These are phyloP conservation scores for Pogonognathellus flavescens DNA, from an alignment of 1,140 invertebrate species.

Conservation along the genomic window DNA sequence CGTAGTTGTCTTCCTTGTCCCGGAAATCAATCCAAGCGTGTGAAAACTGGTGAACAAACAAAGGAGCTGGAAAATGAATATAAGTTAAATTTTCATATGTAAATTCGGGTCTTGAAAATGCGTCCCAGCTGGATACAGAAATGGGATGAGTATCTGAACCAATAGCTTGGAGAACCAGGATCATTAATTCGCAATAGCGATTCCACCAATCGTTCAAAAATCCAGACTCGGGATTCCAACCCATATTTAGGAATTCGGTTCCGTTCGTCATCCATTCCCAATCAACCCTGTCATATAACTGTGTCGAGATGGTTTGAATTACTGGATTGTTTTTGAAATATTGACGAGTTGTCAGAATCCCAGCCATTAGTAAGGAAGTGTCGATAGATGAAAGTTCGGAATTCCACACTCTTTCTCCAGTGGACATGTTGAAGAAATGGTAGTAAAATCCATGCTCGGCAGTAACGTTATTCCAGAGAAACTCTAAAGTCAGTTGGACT, in stretches of 20 bases:
- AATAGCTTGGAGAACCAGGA: slow-evolving; percentile 61
- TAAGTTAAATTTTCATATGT: slow-evolving; percentile 59
- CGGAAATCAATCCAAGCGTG: slow-evolving; percentile 62
- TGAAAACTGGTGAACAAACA: slow-evolving; percentile 64
- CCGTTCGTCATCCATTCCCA: slow-evolving; percentile 64
- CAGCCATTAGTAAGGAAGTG: slow-evolving; percentile 63
- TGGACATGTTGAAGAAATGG: slow-evolving; percentile 64
- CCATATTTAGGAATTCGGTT: slow-evolving; percentile 60
- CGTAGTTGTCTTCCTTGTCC: slow-evolving; percentile 48
- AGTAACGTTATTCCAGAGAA: slow-evolving; percentile 43
- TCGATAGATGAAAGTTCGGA: slow-evolving; percentile 66
- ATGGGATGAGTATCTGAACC: slow-evolving; percentile 62
- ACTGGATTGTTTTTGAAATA: slow-evolving; percentile 60
- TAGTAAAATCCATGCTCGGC: slow-evolving; percentile 65
- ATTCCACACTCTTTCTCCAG: slow-evolving; percentile 64
- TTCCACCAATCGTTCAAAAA: slow-evolving; percentile 63
- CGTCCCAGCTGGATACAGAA: slow-evolving; percentile 57
- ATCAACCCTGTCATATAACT: slow-evolving; percentile 63
- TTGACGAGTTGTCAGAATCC: slow-evolving; percentile 61
- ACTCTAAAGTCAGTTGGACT: slow-evolving; percentile 58
- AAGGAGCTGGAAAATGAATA: slow-evolving; percentile 56
- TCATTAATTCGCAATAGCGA: slow-evolving; percentile 64
- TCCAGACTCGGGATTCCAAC: slow-evolving; percentile 61
- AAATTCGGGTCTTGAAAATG: slow-evolving; percentile 49
- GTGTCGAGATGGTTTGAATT: slow-evolving; percentile 55